phyloP scores from a whole-genome alignment of 2,797 vertebrate species.

The Eleutherodactylus coqui region DNA sequence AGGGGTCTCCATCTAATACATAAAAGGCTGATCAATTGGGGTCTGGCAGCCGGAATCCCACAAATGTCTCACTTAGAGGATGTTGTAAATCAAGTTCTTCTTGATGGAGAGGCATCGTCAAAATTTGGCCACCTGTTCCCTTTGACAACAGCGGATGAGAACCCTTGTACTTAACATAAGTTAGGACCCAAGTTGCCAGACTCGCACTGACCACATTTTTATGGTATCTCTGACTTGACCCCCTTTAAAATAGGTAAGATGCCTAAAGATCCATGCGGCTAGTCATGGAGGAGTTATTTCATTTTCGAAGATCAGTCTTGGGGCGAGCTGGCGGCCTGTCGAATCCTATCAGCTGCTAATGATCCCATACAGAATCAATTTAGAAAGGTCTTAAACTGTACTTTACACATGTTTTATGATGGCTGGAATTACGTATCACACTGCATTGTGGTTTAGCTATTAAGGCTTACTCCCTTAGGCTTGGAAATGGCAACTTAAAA shows the following conservation, averaged over 20 bases:
- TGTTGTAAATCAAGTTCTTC: too few species aligned
- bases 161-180: too few species aligned
- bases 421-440: constrained; percentile 19
- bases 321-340: neutral
- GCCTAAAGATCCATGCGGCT: neutral
- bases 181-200: too few species aligned
- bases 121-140: too few species aligned
- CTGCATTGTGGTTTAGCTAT: constrained; percentile 20
- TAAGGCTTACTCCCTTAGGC: neutral
- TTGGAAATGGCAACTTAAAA: constrained; percentile 39
- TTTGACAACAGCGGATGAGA: too few species aligned
- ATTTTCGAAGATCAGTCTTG: neutral
- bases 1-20: too few species aligned
- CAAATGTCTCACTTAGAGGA: too few species aligned
- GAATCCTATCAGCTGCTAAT: constrained; percentile 23
- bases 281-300: neutral
- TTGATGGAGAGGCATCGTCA: too few species aligned
- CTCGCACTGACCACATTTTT: too few species aligned
- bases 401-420: constrained; percentile 21
- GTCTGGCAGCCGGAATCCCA: too few species aligned
- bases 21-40: too few species aligned
- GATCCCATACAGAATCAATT: constrained; percentile 49
- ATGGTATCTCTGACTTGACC: too few species aligned
- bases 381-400: constrained; percentile 27
- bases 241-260: neutral